Evolutionary conservation across 2,888 invertebrate species (phyloP).

Genomic region (Trachelus iudaicus): DNA sequence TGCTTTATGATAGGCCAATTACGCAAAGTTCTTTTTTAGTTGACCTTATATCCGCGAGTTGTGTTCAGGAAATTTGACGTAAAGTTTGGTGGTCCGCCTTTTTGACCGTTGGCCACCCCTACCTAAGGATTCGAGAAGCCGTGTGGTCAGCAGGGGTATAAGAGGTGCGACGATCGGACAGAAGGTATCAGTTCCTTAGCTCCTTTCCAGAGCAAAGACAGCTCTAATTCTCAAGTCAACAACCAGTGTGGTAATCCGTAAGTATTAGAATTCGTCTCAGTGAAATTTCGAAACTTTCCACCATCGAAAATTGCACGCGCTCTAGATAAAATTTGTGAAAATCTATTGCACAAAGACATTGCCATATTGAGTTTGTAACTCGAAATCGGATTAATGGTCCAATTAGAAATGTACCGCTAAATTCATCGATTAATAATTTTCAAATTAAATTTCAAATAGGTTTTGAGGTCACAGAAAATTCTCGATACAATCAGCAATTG

Average conservation of each 20-base stretch:
- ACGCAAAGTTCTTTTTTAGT: neutral
- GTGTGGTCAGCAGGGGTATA: constrained; percentile 54
- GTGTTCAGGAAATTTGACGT: neutral
- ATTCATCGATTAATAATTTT: neutral
- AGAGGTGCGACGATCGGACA: constrained; percentile 54
- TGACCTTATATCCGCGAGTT: neutral
- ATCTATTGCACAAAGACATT: neutral
- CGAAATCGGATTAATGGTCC: neutral
- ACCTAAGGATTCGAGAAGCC: constrained; percentile 45
- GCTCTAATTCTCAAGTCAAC: constrained; percentile 36
- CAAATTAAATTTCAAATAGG: too few relatives aligned
- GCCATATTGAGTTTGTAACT: neutral
- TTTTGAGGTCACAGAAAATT: too few relatives aligned
- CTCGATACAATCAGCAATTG: neutral
- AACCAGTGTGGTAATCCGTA: constrained; percentile 28
- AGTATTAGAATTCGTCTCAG: constrained; percentile 24
- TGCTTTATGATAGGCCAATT: neutral
- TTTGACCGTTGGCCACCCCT: constrained; percentile 45
- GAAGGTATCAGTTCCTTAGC: constrained; percentile 59
- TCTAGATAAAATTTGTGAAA: constrained; percentile 3
- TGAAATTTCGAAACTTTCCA: neutral
- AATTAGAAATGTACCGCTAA: neutral
- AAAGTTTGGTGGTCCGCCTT: constrained; percentile 9
- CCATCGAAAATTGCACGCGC: neutral
- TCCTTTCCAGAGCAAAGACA: constrained; percentile 55